These are phyloP conservation scores for Tiphia femorata DNA, from an alignment of 2,888 invertebrate species.

Conservation along the genomic window DNA sequence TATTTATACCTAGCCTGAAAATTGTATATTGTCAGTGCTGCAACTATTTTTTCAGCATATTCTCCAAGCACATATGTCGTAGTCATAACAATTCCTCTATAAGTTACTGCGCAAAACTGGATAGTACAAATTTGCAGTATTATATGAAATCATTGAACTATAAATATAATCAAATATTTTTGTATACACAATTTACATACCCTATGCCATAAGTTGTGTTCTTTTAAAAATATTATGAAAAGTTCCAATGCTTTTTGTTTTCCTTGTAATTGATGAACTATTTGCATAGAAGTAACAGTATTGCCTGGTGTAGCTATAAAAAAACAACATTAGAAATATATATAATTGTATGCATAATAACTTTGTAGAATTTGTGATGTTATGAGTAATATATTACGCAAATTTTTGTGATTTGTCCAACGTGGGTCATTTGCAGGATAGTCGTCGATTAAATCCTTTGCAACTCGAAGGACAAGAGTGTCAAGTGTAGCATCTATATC, in stretches of 20 bases:
- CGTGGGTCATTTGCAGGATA: constrained; percentile 90
- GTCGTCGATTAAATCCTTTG: constrained; percentile 86
- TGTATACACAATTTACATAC: constrained; percentile 62
- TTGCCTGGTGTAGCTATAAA: constrained; percentile 60
- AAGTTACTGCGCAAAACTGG: constrained; percentile 69
- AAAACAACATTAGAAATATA: constrained; percentile 14
- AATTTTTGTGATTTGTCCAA: constrained; percentile 73
- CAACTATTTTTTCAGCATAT: constrained; percentile 85
- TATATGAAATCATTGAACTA: constrained; percentile 16
- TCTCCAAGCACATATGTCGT: constrained; percentile 76
- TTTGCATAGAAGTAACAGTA: constrained; percentile 79
- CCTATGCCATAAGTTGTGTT: constrained; percentile 76
- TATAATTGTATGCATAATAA: not conserved
- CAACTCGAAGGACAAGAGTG: constrained; percentile 77
- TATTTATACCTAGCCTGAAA: constrained; percentile 72
- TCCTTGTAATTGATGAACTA: constrained; percentile 87
- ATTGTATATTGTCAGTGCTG: constrained; percentile 78
- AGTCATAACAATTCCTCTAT: constrained; percentile 70
- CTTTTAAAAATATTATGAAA: constrained; percentile 82
- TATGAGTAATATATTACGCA: constrained; percentile 59
- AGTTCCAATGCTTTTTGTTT: constrained; percentile 86
- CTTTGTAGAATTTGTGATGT: too few species aligned
- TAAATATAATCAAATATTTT: constrained; percentile 2
- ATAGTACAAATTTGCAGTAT: constrained; percentile 28
- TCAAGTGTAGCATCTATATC: constrained; percentile 72